These are phyloP conservation scores for Dromococcyx pavoninus DNA, from an alignment of 2,797 vertebrate genomes.

Conservation along the genomic window DNA sequence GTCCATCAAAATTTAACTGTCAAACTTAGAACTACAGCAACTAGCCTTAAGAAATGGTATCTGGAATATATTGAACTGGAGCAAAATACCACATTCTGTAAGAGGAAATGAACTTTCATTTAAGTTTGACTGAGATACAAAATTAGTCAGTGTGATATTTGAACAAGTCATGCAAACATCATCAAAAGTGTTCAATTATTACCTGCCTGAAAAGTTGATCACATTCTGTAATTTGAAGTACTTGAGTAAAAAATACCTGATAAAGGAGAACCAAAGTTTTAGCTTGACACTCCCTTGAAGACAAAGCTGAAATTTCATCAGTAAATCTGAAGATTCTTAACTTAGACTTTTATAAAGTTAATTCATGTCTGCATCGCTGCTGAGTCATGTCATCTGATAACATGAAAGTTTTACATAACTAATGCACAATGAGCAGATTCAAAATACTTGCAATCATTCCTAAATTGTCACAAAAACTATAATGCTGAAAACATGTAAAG, in stretches of 20 bases:
- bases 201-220: background rate
- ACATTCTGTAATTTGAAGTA: background rate
- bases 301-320: background rate
- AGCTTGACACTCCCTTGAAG: background rate
- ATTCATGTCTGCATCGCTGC: background rate
- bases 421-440: background rate
- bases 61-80: background rate
- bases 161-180: background rate
- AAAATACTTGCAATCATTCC: background rate
- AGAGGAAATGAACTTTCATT: background rate
- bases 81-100: background rate
- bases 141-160: background rate
- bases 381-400: background rate
- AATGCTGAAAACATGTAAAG: background rate
- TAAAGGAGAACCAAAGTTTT: background rate
- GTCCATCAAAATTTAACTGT: background rate
- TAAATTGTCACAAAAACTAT: background rate
- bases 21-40: background rate
- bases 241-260: background rate
- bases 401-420: background rate
- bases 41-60: background rate
- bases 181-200: background rate
- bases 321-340: background rate
- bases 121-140: background rate
- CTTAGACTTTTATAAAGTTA: background rate